Percentiles rank a stretch among this genome's conserved stretches.
These are phyloP conservation scores for Tolmerus cingulatus DNA, from an alignment of 2,888 invertebrate genomes.

Conservation along the genomic window DNA sequence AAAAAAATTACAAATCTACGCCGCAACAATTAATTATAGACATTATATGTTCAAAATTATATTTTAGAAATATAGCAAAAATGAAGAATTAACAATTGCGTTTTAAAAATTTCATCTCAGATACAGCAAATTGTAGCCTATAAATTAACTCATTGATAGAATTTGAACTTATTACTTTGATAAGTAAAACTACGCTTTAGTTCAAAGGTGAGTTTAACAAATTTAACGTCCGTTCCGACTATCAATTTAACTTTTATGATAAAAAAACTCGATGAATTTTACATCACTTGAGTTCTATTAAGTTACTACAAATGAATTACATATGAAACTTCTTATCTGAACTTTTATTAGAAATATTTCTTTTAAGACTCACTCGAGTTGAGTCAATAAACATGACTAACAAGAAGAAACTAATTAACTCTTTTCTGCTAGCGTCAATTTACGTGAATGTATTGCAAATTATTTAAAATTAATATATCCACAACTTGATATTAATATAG, in stretches of 20 bases:
- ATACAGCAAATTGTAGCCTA: not conserved
- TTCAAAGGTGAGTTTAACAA: not conserved
- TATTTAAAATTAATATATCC: no score
- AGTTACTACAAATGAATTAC: not conserved
- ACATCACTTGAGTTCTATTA: not conserved
- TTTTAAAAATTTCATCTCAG: not conserved
- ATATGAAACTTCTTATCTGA: not conserved
- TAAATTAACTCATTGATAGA: not conserved
- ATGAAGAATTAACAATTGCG: not conserved
- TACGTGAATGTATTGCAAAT: no score
- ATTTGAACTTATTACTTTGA: not conserved
- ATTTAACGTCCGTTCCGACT: not conserved
- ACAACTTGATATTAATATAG: no score
- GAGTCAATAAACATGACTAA: not conserved
- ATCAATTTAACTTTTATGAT: not conserved
- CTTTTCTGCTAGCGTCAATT: not conserved
- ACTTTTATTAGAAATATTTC: not conserved
- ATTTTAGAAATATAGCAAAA: no score
- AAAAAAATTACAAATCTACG: no score
- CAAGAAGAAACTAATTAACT: not conserved
- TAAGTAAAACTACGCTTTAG: not conserved
- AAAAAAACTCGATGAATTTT: not conserved
- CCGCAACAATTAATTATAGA: no score
- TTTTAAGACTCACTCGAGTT: no score
- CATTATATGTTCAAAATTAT: no score